phyloP scores from a whole-genome alignment of 2,888 invertebrate species.

The Coecobrya sp. region DNA sequence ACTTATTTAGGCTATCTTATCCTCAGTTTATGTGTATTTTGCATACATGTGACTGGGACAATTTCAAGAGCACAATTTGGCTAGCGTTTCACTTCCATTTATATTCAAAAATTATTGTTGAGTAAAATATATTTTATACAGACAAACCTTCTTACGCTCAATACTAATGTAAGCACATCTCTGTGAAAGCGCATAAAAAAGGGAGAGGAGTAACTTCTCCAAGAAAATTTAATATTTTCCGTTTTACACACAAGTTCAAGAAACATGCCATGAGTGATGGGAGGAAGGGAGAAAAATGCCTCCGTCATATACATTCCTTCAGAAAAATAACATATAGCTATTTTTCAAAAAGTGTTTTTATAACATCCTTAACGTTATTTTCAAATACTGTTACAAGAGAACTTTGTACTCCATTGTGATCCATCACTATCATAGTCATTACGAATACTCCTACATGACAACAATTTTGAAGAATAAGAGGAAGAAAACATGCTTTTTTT shows the following conservation, averaged over 20 bases:
- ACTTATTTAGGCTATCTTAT: background rate
- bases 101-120: background rate
- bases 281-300: background rate
- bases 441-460: constrained; percentile 1
- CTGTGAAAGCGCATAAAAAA: background rate
- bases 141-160: too few relatives aligned
- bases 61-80: constrained; percentile 45
- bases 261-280: background rate
- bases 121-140: background rate
- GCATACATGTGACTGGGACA: background rate
- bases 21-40: background rate
- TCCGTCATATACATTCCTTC: background rate
- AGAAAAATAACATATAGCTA: background rate
- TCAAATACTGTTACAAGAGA: background rate
- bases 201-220: background rate
- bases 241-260: constrained; percentile 9
- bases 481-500: background rate
- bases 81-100: constrained; percentile 16
- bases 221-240: background rate
- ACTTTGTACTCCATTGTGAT: constrained; percentile 4
- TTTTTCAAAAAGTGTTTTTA: background rate
- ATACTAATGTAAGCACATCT: background rate
- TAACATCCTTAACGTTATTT: background rate
- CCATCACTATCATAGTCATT: constrained; percentile 8
- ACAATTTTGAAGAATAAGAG: background rate